Evolutionary conservation across 2,113 vertebrate species (phyloP), one percentile per base, ranked within the genome.

Genomic region (Phylloscopus trochilus): DNA sequence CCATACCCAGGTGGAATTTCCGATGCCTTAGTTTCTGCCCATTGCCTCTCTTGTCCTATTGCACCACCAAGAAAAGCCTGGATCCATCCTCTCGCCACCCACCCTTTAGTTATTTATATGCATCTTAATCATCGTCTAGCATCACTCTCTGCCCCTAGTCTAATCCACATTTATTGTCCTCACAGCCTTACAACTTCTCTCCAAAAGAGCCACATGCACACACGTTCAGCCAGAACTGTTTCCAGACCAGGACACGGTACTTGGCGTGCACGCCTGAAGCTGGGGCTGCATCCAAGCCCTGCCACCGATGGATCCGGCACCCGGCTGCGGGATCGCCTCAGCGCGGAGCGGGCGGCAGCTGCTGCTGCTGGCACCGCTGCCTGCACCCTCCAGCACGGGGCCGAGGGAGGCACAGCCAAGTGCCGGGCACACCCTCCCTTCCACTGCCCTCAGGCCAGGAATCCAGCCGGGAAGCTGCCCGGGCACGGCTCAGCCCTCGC

Each of bases 201-300:
- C 33, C 10, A 28, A 2, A 41, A 39, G 7, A 37, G 56, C 10
- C 41, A 21, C n/a, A n/a, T 0, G 22, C 2, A 0, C 9, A 58
- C 4, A 2, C 1, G 5, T 31, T 8, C 39, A 13, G 62, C 9
- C 49, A 11, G 15, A 62, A 4, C 59, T 13, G 7, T 2, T 63
- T 19, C 37, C 28, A 17, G 13, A 14, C 9, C 10, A 3, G 15
- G 11, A 4, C 9, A 26, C 0, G 3, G 2, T 0, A 4, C 22
- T n/a, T 9, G 0, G 18, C 0, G 0, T 0, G 44, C 30, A 12
- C 0, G 27, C 3, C 55, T 15, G 4, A 7, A 9, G 26, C 2
- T 4, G 47, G 8, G 31, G 10, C 4, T 11, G 66, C 22, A 47
- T 7, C 62, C 44, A 6, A 67, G 60, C 64, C 3, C 3, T 0